phyloP scores from a whole-genome alignment of 1,140 invertebrate species.

The Eueides isabella region DNA sequence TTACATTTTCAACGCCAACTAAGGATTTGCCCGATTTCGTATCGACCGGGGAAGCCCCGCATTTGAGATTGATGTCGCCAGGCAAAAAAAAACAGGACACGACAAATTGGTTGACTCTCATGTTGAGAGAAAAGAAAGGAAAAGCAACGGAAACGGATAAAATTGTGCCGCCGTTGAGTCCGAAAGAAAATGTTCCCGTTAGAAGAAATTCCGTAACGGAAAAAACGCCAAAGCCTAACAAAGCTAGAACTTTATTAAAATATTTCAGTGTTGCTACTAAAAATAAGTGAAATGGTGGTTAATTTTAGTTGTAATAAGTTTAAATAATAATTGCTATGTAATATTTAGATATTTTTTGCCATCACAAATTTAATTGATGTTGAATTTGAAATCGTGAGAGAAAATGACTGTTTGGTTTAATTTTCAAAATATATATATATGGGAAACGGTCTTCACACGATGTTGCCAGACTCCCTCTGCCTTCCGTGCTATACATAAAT shows the following conservation, averaged over 20 bases:
- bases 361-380: too few species aligned
- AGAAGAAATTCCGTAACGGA: slow-evolving; percentile 66
- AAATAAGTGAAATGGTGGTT: slow-evolving; percentile 6
- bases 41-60: slow-evolving; percentile 88
- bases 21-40: slow-evolving; percentile 90
- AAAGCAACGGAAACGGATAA: slow-evolving; percentile 59
- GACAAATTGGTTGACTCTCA: slow-evolving; percentile 88
- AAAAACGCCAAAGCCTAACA: slow-evolving; percentile 55
- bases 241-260: slow-evolving; percentile 62
- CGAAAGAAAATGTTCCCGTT: slow-evolving; percentile 82
- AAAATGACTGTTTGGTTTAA: too few species aligned
- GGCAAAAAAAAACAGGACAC: slow-evolving; percentile 85
- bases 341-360: too few species aligned
- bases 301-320: neutral
- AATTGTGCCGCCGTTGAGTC: slow-evolving; percentile 83
- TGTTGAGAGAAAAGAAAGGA: slow-evolving; percentile 83
- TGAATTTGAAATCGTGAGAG: too few species aligned
- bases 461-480: too few species aligned
- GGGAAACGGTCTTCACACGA: too few species aligned
- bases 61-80: slow-evolving; percentile 87
- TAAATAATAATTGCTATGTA: neutral
- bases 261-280: slow-evolving; percentile 58
- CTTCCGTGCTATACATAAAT: too few species aligned
- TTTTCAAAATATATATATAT: too few species aligned
- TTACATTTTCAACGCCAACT: slow-evolving; percentile 84